Percentiles rank a stretch among this genome's conserved stretches.
These are phyloP conservation scores for Phrynocephalus forsythii DNA, from an alignment of 2,797 vertebrate genomes.

Conservation along the genomic window DNA sequence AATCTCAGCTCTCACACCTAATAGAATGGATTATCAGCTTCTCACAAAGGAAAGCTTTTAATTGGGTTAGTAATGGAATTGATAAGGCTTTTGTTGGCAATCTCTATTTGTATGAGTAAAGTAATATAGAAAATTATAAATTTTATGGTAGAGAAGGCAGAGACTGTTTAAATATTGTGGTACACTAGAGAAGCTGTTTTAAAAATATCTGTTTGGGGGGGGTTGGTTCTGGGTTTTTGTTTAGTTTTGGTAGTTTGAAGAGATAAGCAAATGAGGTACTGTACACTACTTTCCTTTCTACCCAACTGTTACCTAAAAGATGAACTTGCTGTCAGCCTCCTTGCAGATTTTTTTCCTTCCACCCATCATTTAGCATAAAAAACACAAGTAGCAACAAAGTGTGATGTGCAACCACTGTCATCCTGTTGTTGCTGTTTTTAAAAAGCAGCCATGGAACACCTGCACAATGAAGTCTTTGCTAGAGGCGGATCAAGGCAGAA, in stretches of 20 bases:
- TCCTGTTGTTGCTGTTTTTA: background rate
- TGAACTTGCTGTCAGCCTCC: too few species aligned
- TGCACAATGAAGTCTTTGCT: background rate
- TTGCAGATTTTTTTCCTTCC: too few species aligned
- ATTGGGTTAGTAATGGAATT: slow-evolving; percentile 25
- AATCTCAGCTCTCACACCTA: slow-evolving; percentile 19
- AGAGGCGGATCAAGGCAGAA: background rate
- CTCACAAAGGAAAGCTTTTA: slow-evolving; percentile 38
- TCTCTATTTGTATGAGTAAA: background rate
- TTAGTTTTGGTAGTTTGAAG: background rate
- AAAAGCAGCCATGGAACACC: background rate
- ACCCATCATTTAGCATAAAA: background rate
- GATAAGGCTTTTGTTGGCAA: slow-evolving; percentile 11
- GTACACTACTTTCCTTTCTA: background rate
- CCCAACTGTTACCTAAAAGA: background rate
- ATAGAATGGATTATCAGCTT: slow-evolving; percentile 38
- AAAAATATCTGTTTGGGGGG: background rate
- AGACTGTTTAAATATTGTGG: background rate
- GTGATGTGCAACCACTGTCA: background rate
- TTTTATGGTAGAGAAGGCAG: background rate
- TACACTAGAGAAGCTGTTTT: background rate
- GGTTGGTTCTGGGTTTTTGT: too few species aligned
- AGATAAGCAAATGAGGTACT: background rate
- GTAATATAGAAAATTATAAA: slow-evolving; percentile 22
- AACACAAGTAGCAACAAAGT: background rate